Evolutionary conservation across 2,888 invertebrate species (phyloP).

Genomic region (Spicauda simplicius): DNA sequence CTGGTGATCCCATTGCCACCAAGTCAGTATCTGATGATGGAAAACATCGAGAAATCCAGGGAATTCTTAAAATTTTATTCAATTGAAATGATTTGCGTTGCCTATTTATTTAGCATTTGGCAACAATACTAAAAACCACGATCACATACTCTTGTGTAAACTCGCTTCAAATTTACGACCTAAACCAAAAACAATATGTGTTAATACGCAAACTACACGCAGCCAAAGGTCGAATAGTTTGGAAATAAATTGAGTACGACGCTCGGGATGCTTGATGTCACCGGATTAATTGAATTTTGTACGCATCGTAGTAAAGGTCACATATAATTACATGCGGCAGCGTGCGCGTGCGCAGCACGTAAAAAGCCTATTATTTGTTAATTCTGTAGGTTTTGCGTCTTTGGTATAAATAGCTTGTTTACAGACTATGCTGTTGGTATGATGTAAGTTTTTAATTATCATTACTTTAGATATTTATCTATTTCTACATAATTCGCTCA

Average conservation of each 20-base stretch:
- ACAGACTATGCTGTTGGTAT: background rate
- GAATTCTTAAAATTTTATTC: no score
- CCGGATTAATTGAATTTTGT: slow-evolving; percentile 32
- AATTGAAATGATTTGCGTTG: no score
- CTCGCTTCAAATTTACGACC: background rate
- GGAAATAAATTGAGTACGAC: slow-evolving; percentile 3
- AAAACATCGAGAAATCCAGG: no score
- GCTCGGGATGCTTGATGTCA: slow-evolving; percentile 32
- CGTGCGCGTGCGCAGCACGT: slow-evolving; percentile 12
- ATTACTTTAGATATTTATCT: no score
- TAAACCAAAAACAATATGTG: slow-evolving; percentile 4
- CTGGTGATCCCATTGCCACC: no score
- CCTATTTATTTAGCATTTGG: no score
- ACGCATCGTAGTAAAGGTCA: slow-evolving; percentile 31
- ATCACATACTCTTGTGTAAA: background rate
- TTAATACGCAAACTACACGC: slow-evolving; percentile 9
- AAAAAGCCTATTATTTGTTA: slow-evolving; percentile 11
- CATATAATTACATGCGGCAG: slow-evolving; percentile 22
- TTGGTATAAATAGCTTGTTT: background rate
- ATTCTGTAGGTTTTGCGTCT: background rate
- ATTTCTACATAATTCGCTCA: no score
- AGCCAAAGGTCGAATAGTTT: slow-evolving; percentile 6
- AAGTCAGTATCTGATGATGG: no score
- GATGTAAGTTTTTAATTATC: no score
- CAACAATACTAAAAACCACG: background rate